Percentiles rank a stretch among this genome's conserved stretches.
Conservation (phyloP, 2,888 invertebrate genomes). For the Drosophila rellima region DNA sequence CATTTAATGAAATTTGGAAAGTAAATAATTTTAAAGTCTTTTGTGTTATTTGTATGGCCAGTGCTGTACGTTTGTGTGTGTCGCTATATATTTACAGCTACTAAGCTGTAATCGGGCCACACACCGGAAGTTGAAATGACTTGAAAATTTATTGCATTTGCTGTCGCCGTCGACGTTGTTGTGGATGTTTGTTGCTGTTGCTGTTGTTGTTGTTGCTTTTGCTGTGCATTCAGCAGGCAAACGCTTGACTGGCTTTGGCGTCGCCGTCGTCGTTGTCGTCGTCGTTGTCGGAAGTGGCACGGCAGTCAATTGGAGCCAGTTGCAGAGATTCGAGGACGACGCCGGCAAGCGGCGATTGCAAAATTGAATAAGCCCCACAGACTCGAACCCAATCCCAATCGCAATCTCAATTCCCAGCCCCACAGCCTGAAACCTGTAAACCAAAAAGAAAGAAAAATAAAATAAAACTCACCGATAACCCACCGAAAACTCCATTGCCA, state of each 20-base stretch:
- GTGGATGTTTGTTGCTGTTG: slow-evolving; percentile 23
- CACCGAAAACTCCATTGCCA: background rate
- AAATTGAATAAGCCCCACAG: slow-evolving; percentile 69
- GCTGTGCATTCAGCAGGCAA: slow-evolving; percentile 64
- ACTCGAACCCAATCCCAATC: slow-evolving; percentile 23
- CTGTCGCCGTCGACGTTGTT: slow-evolving; percentile 32
- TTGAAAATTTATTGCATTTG: slow-evolving; percentile 82
- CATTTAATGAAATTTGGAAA: background rate
- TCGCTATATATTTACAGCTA: slow-evolving; percentile 73
- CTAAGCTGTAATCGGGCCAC: slow-evolving; percentile 80
- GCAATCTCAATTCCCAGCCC: background rate
- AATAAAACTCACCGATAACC: background rate
- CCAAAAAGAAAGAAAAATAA: background rate
- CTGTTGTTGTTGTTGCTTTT: slow-evolving; percentile 32
- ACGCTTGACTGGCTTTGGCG: slow-evolving; percentile 65
- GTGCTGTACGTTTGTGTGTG: background rate
- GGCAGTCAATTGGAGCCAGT: slow-evolving; percentile 77
- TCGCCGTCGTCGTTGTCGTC: slow-evolving; percentile 26
- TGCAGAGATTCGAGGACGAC: slow-evolving; percentile 59
- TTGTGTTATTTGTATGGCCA: background rate
- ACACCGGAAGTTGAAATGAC: slow-evolving; percentile 82
- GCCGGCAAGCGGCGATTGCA: slow-evolving; percentile 62
- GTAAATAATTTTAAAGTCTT: background rate
- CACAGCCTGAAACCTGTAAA: slow-evolving; percentile 3
- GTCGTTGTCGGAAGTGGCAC: slow-evolving; percentile 67